Evolutionary conservation across 2,113 vertebrate species (phyloP).

Genomic region (Anguilla japonica): DNA sequence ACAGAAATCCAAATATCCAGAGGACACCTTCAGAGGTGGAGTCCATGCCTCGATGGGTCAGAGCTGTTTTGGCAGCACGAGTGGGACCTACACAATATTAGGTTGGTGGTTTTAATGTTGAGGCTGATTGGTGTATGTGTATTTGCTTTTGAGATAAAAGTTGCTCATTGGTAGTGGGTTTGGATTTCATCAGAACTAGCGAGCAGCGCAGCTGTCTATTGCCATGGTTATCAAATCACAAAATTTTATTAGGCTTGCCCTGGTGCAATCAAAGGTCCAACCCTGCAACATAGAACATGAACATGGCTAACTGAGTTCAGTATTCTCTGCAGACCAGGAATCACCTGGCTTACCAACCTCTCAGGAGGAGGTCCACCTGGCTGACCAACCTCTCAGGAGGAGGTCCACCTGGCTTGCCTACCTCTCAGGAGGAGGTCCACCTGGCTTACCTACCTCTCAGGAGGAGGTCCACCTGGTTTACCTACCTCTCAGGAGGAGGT

Average conservation of each 20-base stretch:
- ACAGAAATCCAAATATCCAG: too few relatives aligned
- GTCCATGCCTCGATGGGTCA: too few relatives aligned
- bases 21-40: too few relatives aligned
- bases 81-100: too few relatives aligned
- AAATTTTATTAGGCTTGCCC: background rate
- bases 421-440: conserved; percentile 62
- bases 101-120: too few relatives aligned
- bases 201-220: background rate
- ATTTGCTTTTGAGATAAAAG: background rate
- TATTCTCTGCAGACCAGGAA: background rate
- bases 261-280: background rate
- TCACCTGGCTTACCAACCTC: conserved; percentile 55
- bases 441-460: conserved; percentile 60
- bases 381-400: conserved; percentile 68
- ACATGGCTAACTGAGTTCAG: background rate
- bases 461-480: conserved; percentile 42
- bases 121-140: background rate
- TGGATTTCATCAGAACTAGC: background rate
- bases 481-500: conserved; percentile 68
- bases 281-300: background rate
- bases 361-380: conserved; percentile 52
- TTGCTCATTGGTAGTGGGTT: background rate
- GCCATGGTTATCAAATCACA: background rate
- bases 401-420: conserved; percentile 38
- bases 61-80: too few relatives aligned